Percentiles rank a stretch among this genome's conserved stretches.
Evolutionary conservation across 1,140 invertebrate genomes (phyloP).

Genomic region (Macrocentrus cingulum): DNA sequence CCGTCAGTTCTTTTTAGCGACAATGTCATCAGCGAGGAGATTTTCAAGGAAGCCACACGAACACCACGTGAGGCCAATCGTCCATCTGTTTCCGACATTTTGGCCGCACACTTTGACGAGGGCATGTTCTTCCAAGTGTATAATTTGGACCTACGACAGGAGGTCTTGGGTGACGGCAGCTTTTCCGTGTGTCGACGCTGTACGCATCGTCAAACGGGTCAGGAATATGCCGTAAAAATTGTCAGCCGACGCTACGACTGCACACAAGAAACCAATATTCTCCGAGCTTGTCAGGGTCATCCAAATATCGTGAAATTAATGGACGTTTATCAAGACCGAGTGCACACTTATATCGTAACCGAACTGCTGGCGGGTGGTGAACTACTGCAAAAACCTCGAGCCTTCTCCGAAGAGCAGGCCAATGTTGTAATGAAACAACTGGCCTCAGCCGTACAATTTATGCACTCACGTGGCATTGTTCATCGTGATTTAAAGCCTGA

Average conservation of each 20-base stretch:
- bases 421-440: slow-evolving; percentile 74
- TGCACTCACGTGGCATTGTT: slow-evolving; percentile 79
- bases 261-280: slow-evolving; percentile 74
- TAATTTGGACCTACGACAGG: slow-evolving; percentile 69
- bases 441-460: slow-evolving; percentile 77
- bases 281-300: slow-evolving; percentile 83
- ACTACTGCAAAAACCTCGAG: slow-evolving; percentile 70
- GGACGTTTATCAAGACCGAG: slow-evolving; percentile 80
- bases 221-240: slow-evolving; percentile 89
- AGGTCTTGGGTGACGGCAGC: slow-evolving; percentile 82
- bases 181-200: slow-evolving; percentile 88
- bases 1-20: slow-evolving; percentile 88
- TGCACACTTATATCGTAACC: slow-evolving; percentile 82
- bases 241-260: slow-evolving; percentile 78
- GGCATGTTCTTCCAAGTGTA: slow-evolving; percentile 87
- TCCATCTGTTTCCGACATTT: slow-evolving; percentile 32
- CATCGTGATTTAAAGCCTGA: slow-evolving; percentile 92
- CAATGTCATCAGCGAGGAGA: slow-evolving; percentile 78
- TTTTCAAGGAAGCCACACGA: slow-evolving; percentile 52
- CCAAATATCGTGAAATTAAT: slow-evolving; percentile 84
- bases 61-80: slow-evolving; percentile 15
- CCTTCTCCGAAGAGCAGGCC: slow-evolving; percentile 73
- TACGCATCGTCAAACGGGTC: slow-evolving; percentile 70
- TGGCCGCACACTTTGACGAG: slow-evolving; percentile 62
- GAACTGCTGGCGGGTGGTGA: slow-evolving; percentile 88